Evolutionary conservation across 1,140 invertebrate species (phyloP).

Genomic region (Pinna nobilis): DNA sequence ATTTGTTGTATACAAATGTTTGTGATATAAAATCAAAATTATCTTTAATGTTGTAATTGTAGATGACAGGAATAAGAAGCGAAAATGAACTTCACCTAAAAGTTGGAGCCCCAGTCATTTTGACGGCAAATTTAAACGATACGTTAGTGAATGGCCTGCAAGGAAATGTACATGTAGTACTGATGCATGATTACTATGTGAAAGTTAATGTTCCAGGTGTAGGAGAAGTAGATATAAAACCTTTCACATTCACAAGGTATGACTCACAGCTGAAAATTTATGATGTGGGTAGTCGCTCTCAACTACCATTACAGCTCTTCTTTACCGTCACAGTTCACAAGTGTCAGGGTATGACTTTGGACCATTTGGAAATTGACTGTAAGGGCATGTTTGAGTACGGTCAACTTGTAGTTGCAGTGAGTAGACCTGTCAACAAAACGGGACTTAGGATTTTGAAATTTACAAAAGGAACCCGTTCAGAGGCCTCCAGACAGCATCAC

Average conservation of each 20-base stretch:
- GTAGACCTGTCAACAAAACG: slow-evolving; percentile 14
- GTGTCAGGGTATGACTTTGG: slow-evolving; percentile 21
- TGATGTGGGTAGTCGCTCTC: slow-evolving; percentile 12
- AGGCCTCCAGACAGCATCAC: background rate
- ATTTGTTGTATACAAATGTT: background rate
- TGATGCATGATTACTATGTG: background rate
- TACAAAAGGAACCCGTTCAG: background rate
- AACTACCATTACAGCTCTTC: slow-evolving; percentile 23
- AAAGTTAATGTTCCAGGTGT: background rate
- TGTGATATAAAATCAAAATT: background rate
- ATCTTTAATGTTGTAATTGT: background rate
- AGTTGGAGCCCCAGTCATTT: background rate
- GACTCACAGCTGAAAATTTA: background rate
- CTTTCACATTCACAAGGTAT: slow-evolving; percentile 23
- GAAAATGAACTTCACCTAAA: slow-evolving; percentile 9
- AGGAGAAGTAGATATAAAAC: slow-evolving; percentile 1
- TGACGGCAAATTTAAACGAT: slow-evolving; percentile 11
- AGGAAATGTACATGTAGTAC: slow-evolving; percentile 3
- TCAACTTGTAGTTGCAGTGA: slow-evolving; percentile 19
- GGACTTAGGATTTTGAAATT: slow-evolving; percentile 24
- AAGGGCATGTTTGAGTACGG: slow-evolving; percentile 31
- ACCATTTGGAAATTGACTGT: slow-evolving; percentile 11
- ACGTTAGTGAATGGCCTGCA: slow-evolving; percentile 16
- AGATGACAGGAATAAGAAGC: slow-evolving; percentile 8
- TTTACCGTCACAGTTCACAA: slow-evolving; percentile 32